Evolutionary conservation across 2,888 invertebrate species (phyloP), one percentile per base, ranked within the genome.

Genomic region (Eristalis arbustorum): DNA sequence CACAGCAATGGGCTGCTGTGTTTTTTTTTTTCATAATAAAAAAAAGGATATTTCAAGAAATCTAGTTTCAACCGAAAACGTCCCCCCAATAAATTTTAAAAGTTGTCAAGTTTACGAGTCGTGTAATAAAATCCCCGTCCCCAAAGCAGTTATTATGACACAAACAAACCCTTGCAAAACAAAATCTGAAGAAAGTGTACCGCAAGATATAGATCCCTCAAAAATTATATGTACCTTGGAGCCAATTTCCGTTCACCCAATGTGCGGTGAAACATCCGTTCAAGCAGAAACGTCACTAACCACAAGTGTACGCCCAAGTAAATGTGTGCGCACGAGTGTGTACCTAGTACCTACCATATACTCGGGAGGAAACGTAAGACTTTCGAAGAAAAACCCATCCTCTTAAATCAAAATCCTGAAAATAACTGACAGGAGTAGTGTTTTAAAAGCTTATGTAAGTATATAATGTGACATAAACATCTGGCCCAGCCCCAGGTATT

Each of bases 241-340:
- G 69, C 62, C 63, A 77, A 69, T 71, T 77, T 37, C 25, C 63
- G 63, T 57, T 63, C n/a, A 63, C 69, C 37, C 56, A 63, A 77
- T 77, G 69, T 71, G 76, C 49, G 49, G 37, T 68, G 62, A 68
- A 68, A 49, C 56, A 42, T 67, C 75, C 75, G 31, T 49, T 76
- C 63, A 34, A 57, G 62, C 56, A 28, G 40, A 69, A 62, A 61
- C 68, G 49, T 25, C 64, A 77, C 63, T 69, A 64, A 71, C 71
- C 63, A 69, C 77, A 77, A 69, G 61, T 25, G 25, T 31, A 37
- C n/a, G n/a, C 10, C 18, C 57, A 40, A 57, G 40, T 2, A 77
- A 14, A 18, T 49, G 49, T 42, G 6, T 5, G 42, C n/a, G n/a
- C 5, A n/a, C 42, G n/a, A 18, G 42, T 18, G 18, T 49, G 18